Conservation (phyloP, 2,113 vertebrate species). For the Brachyhypopomus occidentalis region DNA sequence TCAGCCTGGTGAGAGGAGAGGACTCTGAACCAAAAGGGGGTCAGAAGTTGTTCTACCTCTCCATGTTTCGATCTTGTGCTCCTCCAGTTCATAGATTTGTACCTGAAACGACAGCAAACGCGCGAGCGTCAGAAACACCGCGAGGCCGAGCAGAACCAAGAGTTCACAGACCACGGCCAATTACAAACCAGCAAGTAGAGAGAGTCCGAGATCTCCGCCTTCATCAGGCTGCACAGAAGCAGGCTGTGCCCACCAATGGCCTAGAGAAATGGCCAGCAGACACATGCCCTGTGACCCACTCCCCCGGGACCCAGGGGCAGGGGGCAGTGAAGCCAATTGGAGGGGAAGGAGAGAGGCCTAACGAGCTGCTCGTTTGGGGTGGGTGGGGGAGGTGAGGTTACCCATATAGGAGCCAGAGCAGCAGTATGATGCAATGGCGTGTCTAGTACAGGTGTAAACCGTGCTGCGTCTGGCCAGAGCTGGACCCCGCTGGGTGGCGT, state of each 20-base stretch:
- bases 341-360: background rate
- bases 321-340: background rate
- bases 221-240: background rate
- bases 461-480: background rate
- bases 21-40: background rate
- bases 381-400: background rate
- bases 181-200: background rate
- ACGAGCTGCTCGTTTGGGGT: background rate
- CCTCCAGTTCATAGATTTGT: slow-evolving; percentile 98
- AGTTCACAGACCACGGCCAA: background rate
- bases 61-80: slow-evolving; percentile 98
- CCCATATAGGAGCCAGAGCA: slow-evolving; percentile 19
- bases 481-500: background rate
- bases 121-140: background rate
- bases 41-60: slow-evolving; percentile 77
- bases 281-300: background rate
- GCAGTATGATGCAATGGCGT: slow-evolving; percentile 21
- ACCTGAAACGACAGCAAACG: slow-evolving; percentile 76
- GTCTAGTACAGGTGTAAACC: slow-evolving; percentile 29
- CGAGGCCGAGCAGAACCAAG: background rate
- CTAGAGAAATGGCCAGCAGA: background rate
- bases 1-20: background rate
- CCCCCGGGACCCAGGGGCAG: background rate
- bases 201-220: background rate
- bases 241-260: background rate